A percentile compares a stretch with the other conserved stretches of the same genome.
phyloP scores from a whole-genome alignment of 2,797 vertebrate genomes.

The Sebastiscus albofasciatus region DNA sequence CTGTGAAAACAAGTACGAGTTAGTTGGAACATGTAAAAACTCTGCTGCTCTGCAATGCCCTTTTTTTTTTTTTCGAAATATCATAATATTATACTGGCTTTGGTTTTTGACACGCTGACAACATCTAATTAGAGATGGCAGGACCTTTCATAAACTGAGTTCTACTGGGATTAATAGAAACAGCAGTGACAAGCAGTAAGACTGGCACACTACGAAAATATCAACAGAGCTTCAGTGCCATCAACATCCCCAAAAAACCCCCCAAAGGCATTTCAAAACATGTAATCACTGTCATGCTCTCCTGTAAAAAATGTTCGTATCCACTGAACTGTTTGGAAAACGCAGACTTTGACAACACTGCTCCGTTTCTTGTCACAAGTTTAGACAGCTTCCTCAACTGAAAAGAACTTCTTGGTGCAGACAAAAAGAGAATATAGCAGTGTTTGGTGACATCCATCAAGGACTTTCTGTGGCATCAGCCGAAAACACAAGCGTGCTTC shows the following conservation, averaged over 20 bases:
- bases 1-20: background rate
- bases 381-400: conserved; percentile 38
- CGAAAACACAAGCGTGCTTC: background rate
- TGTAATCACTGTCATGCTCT: conserved; percentile 57
- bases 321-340: conserved; percentile 36
- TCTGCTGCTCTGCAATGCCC: background rate
- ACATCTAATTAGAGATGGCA: conserved; percentile 55
- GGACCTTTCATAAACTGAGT: conserved; percentile 40
- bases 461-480: conserved; percentile 4
- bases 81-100: conserved; percentile 42
- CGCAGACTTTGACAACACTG: conserved; percentile 36
- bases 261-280: conserved; percentile 50
- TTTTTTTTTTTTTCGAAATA: background rate
- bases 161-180: conserved; percentile 29
- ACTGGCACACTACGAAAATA: conserved; percentile 34
- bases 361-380: conserved; percentile 29
- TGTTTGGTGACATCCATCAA: conserved; percentile 22
- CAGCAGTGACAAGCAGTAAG: conserved; percentile 18
- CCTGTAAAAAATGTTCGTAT: conserved; percentile 45
- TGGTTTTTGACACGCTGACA: conserved; percentile 46
- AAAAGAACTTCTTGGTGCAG: conserved; percentile 15
- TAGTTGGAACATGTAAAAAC: conserved; percentile 7
- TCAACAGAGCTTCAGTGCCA: conserved; percentile 41
- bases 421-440: conserved; percentile 5
- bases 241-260: conserved; percentile 15